These are phyloP conservation scores for Ophraella communa DNA, from an alignment of 2,888 invertebrate species.

Conservation along the genomic window DNA sequence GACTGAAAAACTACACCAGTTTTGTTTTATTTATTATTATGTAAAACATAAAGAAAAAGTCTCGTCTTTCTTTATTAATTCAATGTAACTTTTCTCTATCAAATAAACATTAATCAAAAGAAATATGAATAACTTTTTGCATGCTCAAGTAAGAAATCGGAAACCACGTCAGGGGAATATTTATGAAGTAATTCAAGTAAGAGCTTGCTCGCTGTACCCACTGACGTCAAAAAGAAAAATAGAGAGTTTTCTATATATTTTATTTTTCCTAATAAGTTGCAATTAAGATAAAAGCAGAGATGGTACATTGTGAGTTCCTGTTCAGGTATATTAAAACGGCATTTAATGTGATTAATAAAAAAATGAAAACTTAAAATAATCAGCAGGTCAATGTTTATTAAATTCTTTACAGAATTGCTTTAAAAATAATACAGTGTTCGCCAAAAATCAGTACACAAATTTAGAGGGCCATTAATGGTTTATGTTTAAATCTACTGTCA, in stretches of 20 bases:
- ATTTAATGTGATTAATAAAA: neutral
- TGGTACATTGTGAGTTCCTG: neutral
- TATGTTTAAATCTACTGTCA: too few relatives aligned
- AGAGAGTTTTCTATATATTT: neutral
- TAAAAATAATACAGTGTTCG: too few relatives aligned
- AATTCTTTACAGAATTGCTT: too few relatives aligned
- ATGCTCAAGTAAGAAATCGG: slow-evolving; percentile 21
- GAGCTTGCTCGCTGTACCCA: slow-evolving; percentile 8
- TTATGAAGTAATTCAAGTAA: slow-evolving; percentile 24
- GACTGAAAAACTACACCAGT: neutral
- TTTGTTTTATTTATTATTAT: neutral
- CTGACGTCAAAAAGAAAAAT: slow-evolving; percentile 9
- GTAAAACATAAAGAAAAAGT: neutral
- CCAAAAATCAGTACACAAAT: too few relatives aligned
- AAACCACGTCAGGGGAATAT: slow-evolving; percentile 23
- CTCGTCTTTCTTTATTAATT: neutral
- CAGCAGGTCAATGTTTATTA: too few relatives aligned
- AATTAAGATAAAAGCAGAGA: slow-evolving; percentile 1
- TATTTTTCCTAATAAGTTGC: neutral
- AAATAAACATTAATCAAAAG: slow-evolving; percentile 15
- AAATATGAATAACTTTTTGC: slow-evolving; percentile 18
- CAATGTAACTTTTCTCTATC: neutral
- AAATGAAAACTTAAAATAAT: too few relatives aligned
- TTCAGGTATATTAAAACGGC: neutral
- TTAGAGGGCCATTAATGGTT: too few relatives aligned